Conservation (phyloP, 2,113 vertebrate species). For the Scopus umbretta region DNA sequence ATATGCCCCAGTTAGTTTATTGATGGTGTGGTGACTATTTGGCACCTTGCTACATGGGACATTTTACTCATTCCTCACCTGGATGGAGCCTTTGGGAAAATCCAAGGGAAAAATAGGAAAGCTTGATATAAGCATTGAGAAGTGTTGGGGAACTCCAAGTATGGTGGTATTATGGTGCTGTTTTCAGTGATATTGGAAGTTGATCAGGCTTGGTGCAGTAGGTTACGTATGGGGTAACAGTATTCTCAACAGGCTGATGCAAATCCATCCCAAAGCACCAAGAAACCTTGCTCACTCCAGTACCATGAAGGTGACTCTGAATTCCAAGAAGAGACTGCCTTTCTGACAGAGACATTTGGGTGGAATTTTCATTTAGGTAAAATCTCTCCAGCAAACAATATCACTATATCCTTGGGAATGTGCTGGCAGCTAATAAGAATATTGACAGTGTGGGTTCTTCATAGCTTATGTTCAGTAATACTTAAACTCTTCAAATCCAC, state of each 20-base stretch:
- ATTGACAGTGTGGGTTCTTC: neutral
- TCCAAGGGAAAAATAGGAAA: neutral
- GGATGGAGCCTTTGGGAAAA: neutral
- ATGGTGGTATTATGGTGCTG: neutral
- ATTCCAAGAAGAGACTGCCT: neutral
- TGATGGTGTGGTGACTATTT: neutral
- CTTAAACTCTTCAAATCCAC: neutral
- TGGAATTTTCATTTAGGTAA: neutral
- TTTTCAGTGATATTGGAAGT: neutral
- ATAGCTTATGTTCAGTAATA: neutral
- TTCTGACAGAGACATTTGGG: neutral
- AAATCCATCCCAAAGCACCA: neutral
- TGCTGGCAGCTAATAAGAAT: neutral
- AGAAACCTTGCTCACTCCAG: neutral
- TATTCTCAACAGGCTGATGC: neutral
- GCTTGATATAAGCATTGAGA: neutral
- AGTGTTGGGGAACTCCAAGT: neutral
- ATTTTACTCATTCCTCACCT: neutral
- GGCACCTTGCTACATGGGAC: neutral
- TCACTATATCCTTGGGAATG: neutral
- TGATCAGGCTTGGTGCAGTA: neutral
- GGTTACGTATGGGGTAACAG: neutral
- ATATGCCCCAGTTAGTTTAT: neutral
- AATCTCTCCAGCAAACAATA: neutral
- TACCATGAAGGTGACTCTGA: neutral